Base-by-base conservation (phyloP, 2,113 vertebrate genomes). In the Salminus brasiliensis region DNA sequence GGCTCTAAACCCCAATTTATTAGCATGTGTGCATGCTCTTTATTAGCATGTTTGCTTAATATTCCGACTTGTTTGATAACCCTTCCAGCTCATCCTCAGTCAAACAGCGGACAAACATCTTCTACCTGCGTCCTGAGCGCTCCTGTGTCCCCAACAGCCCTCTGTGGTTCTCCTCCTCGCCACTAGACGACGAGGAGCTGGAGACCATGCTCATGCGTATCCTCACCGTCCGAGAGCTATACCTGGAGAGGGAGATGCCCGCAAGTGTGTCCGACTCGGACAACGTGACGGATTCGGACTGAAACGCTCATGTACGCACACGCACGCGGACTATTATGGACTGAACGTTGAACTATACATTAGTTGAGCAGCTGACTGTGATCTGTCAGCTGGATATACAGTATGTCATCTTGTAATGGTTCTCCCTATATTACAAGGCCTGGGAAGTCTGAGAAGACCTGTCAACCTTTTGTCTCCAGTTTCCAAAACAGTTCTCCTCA, bases 141-240 rank as follows among this genome's bases (percentile, higher is more conserved):
- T 95, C 95, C 85, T 99, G 98, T 78, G 96, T 98, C 25, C 97
- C 98, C 78, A 98, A 97, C 81, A 98, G 97, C 87, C 98, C 98
- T 15, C 92, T 98, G 87, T 99, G 98, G 98, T 99, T 97, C 86
- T 98, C 97, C 86, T 95, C 95, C 16, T 89, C 93, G 52, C 90
- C 96, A 3, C 95, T 98, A 88, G 97, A 96, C 16, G 94, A 95
- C 25, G 88, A 85, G 81, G 97, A 95, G 84, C 93, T 98, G 95
- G 96, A 97, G 87, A 95, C 94, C 92, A 99, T 99, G 97, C 92
- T 99, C 82, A 95, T 92, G 6, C 93, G 97, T 62, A 98, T 98
- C 88, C 95, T 98, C 72, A 95, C 95, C 72, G 95, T 98, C 88
- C 90, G 97, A 85, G 96, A 99, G 89, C 90, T 98, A 85, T 95